phyloP scores from a whole-genome alignment of 1,140 invertebrate species.

The Drosophila setifemur region DNA sequence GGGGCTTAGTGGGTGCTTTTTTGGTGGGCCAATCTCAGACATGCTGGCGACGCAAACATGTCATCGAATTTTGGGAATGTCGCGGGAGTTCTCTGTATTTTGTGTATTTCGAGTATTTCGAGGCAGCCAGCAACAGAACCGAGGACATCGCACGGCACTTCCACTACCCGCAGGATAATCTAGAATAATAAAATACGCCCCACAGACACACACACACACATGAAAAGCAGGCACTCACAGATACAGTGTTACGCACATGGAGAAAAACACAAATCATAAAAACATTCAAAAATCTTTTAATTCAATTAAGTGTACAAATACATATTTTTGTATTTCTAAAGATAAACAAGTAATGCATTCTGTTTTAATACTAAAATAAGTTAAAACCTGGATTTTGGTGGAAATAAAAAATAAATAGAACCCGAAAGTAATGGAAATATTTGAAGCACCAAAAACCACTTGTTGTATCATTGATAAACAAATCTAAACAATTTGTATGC shows the following conservation, averaged over 20 bases:
- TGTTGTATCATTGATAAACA: conserved; percentile 19
- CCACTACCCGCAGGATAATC: conserved; percentile 75
- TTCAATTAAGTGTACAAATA: too few species aligned
- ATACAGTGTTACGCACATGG: too few species aligned
- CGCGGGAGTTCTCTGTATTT: conserved; percentile 9
- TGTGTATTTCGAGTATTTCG: too few species aligned
- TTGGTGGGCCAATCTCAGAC: conserved; percentile 49
- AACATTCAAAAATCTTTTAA: background rate
- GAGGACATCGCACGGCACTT: conserved; percentile 44
- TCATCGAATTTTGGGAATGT: conserved; percentile 54
- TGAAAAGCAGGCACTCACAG: background rate
- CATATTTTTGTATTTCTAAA: too few species aligned
- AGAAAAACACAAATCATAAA: background rate
- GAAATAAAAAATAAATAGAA: background rate
- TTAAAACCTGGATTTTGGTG: too few species aligned
- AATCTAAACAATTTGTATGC: conserved; percentile 50
- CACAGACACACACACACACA: conserved; percentile 4
- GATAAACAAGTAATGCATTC: too few species aligned
- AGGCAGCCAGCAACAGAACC: conserved; percentile 36
- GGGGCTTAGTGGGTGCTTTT: background rate
- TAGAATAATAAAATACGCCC: conserved; percentile 69
- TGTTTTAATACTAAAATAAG: too few species aligned
- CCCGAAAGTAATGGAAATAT: background rate
- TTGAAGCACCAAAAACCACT: conserved; percentile 1
- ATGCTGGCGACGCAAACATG: conserved; percentile 78